A percentile compares a stretch with the other conserved stretches of the same genome.
Evolutionary conservation across 2,113 vertebrate genomes (phyloP).

Genomic region (Girardinichthys multiradiatus): DNA sequence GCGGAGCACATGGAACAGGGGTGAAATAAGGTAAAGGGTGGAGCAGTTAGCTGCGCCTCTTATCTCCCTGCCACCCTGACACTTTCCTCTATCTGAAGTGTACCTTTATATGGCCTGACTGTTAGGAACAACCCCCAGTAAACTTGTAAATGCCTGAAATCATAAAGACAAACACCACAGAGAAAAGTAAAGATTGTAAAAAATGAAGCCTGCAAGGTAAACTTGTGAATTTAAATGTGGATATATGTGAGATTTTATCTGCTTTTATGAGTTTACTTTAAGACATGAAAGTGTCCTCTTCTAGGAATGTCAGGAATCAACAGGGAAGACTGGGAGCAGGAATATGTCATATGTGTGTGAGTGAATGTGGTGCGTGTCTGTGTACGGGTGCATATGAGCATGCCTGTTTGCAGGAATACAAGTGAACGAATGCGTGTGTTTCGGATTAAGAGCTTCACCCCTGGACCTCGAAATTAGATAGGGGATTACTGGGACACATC

Average conservation of each 20-base stretch:
- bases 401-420: constrained; percentile 50
- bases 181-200: constrained; percentile 11
- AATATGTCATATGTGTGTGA: constrained; percentile 18
- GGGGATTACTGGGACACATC: constrained; percentile 78
- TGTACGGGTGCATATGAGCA: not conserved
- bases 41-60: constrained; percentile 55
- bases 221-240: constrained; percentile 11
- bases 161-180: constrained; percentile 44
- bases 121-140: constrained; percentile 29
- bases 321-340: not conserved
- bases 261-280: not conserved
- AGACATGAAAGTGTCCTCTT: constrained; percentile 4
- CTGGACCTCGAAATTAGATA: constrained; percentile 79
- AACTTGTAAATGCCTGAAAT: constrained; percentile 21
- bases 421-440: constrained; percentile 70
- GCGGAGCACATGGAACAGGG: constrained; percentile 31
- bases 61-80: constrained; percentile 62
- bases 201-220: constrained; percentile 18
- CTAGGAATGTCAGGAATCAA: constrained; percentile 9
- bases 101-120: constrained; percentile 51
- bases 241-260: not conserved
- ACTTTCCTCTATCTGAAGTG: constrained; percentile 59
- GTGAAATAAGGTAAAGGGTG: constrained; percentile 72
- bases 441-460: constrained; percentile 80
- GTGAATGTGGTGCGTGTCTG: constrained; percentile 7